These are phyloP conservation scores for Rhabdornis inornatus DNA, from an alignment of 2,113 vertebrate genomes.

Conservation along the genomic window DNA sequence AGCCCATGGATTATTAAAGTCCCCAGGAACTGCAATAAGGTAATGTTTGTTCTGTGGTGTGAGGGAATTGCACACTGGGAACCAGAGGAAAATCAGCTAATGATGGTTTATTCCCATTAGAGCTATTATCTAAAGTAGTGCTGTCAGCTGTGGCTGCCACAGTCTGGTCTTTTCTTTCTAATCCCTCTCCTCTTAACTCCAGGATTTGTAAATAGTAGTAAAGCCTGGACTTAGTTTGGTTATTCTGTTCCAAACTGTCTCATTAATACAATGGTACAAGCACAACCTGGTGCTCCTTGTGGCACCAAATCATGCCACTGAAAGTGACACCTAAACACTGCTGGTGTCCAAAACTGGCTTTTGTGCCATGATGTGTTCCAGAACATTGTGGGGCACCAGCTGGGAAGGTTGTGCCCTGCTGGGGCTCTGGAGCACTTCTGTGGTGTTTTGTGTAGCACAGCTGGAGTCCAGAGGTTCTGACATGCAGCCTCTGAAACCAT, in stretches of 20 bases:
- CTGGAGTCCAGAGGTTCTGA: neutral
- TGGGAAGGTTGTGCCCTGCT: neutral
- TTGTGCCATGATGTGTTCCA: neutral
- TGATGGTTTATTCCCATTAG: neutral
- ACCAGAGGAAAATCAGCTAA: neutral
- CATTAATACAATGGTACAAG: fast-evolving
- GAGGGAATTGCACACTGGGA: neutral
- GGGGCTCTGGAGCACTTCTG: neutral
- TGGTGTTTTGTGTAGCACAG: neutral
- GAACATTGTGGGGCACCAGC: neutral
- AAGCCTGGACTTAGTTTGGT: neutral
- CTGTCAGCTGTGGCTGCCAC: neutral
- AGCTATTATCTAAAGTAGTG: neutral
- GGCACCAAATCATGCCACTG: neutral
- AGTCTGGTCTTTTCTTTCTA: neutral
- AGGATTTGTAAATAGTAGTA: neutral
- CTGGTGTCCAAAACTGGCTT: neutral
- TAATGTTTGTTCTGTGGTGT: neutral
- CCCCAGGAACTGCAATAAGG: neutral
- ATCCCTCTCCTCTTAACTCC: neutral
- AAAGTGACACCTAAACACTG: neutral
- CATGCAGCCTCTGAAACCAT: neutral
- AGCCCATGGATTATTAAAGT: neutral
- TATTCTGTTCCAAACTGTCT: neutral
- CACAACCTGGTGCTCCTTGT: neutral